Conservation (phyloP, 2,888 invertebrate species). For the Lymantria dispar region DNA sequence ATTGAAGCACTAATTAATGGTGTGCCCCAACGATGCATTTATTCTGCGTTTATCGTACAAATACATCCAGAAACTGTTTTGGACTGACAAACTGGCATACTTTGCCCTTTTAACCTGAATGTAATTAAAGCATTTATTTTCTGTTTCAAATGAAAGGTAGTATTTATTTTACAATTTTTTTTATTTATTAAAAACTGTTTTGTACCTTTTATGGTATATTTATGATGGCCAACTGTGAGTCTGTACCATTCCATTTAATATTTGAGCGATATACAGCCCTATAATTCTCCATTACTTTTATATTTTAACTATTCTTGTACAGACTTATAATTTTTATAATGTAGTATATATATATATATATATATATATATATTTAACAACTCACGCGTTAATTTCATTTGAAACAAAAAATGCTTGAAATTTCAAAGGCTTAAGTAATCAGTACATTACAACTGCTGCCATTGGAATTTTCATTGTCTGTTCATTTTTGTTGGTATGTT, state of each 20-base stretch:
- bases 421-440: neutral
- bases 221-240: neutral
- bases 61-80: conserved; percentile 1
- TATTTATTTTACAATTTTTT: neutral
- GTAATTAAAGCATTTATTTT: neutral
- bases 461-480: neutral
- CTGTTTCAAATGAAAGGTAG: neutral
- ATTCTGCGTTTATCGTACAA: conserved; percentile 32
- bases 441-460: no score
- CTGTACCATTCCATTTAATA: no score
- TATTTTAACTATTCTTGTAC: no score
- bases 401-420: neutral
- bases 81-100: neutral
- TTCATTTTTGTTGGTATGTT: neutral
- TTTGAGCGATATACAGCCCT: no score
- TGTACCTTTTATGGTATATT: neutral
- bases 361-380: no score
- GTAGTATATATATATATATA: no score
- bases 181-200: neutral
- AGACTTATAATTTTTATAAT: no score
- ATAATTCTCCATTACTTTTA: no score
- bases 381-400: neutral
- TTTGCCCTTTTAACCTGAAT: neutral
- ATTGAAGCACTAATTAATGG: neutral
- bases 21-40: conserved; percentile 20